A percentile compares a stretch with the other conserved stretches of the same genome.
Conservation (phyloP, 2,888 invertebrate species). For the Anarsia innoxiella region DNA sequence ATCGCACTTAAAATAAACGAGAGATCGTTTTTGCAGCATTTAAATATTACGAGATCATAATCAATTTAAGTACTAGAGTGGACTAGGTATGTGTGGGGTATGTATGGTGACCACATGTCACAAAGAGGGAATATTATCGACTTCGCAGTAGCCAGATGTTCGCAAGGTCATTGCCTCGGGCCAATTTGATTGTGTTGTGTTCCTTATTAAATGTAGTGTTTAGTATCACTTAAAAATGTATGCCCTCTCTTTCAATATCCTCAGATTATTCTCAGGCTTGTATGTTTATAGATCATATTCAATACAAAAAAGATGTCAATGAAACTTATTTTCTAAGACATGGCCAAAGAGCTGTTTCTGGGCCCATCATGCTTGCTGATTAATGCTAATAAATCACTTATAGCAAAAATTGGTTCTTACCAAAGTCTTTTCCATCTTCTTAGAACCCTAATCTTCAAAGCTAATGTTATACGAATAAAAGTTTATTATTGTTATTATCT, state of each 20-base stretch:
- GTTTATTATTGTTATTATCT: conserved; percentile 37
- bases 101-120: conserved; percentile 65
- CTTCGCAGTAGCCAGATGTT: conserved; percentile 62
- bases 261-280: no score
- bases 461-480: conserved; percentile 23
- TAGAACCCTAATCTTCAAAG: conserved; percentile 22
- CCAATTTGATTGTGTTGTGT: conserved; percentile 17
- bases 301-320: no score
- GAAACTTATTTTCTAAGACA: no score
- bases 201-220: no score
- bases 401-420: conserved; percentile 42
- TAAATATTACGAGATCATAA: neutral
- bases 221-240: no score
- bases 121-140: conserved; percentile 41
- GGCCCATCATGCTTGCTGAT: no score
- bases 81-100: neutral
- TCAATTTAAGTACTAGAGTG: neutral
- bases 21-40: no score
- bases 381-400: no score
- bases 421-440: conserved; percentile 35
- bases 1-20: no score
- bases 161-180: conserved; percentile 47
- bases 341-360: no score
- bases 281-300: no score
- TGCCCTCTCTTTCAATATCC: no score